Base-by-base conservation (phyloP, 1,140 invertebrate genomes). In the Tetramorium alpestre region DNA sequence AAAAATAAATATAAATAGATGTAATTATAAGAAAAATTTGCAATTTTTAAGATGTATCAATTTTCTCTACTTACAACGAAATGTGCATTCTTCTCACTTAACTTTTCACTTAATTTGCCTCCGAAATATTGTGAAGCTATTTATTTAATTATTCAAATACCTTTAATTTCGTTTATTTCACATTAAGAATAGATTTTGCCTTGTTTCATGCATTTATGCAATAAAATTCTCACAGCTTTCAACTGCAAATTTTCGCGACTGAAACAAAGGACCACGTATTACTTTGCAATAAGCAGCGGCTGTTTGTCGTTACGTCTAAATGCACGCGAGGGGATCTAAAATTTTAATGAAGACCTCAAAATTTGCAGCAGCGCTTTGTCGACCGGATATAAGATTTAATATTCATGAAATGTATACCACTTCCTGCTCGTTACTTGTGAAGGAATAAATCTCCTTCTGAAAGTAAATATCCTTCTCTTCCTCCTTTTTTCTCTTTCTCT, bases 321-420 rank as follows among this genome's bases (percentile, higher is more conserved):
- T 73, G 25, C 54, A 75, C 41, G 54, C 69, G 41, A 47, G 54
- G 5, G 28, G 28, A 82, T 82, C 41, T 84, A 56, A 75, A 84
- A 84, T 84, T 84, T 84, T 84, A 84, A 84, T 84, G 56, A 73
- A 73, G 44, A 44, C 69, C n/a, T 84, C 80, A 73, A 84, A 84
- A 84, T 84, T 84, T 84, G 80, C 80, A 25, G 38, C 51, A 54
- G 51, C 44, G 56, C 80, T 75, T 75, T 84, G 54, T 56, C 80
- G 44, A 49, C 69, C 54, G 54, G 28, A 72, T 54, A 84, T 84
- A 75, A 84, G 80, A 84, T 84, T 84, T 84, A 84, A 84, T 84
- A 84, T 84, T 84, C 80, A 84, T 84, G 80, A 84, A 84, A 84
- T 75, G 80, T 84, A 84, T 84, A 54, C 69, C 54, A 75, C 41